Conservation (phyloP, 2,113 vertebrate species). For the Coturnix japonica region DNA sequence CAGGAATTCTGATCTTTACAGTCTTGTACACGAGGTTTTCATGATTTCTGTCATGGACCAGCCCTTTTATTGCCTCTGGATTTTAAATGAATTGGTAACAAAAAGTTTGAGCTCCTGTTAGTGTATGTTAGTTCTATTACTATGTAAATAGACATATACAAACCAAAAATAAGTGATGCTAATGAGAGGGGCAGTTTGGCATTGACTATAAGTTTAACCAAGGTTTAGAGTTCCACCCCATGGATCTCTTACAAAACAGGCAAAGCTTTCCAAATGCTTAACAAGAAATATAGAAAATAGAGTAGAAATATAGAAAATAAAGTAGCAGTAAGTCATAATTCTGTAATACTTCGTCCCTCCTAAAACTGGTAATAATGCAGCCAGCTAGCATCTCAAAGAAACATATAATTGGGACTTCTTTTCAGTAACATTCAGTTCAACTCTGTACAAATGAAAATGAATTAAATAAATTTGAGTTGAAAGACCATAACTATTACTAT, state of each 20-base stretch:
- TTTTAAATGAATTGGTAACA: not conserved
- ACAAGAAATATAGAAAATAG: constrained; percentile 34
- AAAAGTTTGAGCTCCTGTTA: not conserved
- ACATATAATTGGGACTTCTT: constrained; percentile 6
- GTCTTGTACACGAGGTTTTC: not conserved
- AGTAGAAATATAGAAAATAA: constrained; percentile 29
- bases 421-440: not conserved
- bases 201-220: not conserved
- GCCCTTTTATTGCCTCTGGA: not conserved
- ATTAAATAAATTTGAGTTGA: not conserved
- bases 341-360: not conserved
- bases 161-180: not conserved
- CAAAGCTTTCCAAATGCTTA: constrained; percentile 2
- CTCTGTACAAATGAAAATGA: constrained; percentile 6
- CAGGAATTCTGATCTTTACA: constrained; percentile 4
- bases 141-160: not conserved
- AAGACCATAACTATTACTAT: not conserved
- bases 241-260: not conserved
- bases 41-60: not conserved
- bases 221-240: not conserved
- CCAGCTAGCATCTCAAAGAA: not conserved
- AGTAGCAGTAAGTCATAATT: not conserved
- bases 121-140: not conserved
- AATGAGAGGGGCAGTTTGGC: not conserved
- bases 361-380: not conserved